Evolutionary conservation across 2,888 invertebrate genomes (phyloP).

Genomic region (Microplitis deprimator): DNA sequence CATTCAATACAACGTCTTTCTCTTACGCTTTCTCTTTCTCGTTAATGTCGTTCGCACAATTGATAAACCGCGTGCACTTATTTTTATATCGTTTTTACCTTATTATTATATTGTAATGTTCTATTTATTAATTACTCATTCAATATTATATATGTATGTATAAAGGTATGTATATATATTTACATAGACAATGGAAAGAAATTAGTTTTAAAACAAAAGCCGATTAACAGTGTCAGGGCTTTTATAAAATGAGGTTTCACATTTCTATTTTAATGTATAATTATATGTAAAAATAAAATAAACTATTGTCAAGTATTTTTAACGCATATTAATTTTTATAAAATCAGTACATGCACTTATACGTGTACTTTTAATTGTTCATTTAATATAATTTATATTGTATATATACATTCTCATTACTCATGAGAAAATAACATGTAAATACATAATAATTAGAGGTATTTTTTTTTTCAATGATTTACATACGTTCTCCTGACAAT

Average conservation of each 20-base stretch:
- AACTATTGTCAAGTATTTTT: not conserved
- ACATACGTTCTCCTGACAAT: not conserved
- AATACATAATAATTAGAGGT: not conserved
- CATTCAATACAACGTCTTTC: slow-evolving; percentile 13
- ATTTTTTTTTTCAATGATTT: not conserved
- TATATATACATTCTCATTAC: not conserved
- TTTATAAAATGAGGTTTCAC: not conserved
- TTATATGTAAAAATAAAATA: not conserved
- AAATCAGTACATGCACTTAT: not conserved
- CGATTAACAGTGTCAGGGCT: not conserved
- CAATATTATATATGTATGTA: not conserved
- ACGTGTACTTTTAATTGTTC: not conserved
- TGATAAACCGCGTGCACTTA: slow-evolving; percentile 11
- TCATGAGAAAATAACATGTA: not conserved
- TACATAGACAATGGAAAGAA: not conserved
- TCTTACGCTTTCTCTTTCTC: slow-evolving; percentile 36
- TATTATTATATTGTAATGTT: not conserved
- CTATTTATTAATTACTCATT: not conserved
- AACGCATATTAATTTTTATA: not conserved
- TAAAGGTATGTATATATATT: not conserved
- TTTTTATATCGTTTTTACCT: slow-evolving; percentile 5
- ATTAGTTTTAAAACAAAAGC: not conserved
- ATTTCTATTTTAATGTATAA: not conserved
- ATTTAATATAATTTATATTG: not conserved
- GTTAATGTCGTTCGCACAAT: slow-evolving; percentile 17